These are phyloP conservation scores for Meandrina meandrites DNA, from an alignment of 92 coral and sea anemone species.

Conservation along the genomic window DNA sequence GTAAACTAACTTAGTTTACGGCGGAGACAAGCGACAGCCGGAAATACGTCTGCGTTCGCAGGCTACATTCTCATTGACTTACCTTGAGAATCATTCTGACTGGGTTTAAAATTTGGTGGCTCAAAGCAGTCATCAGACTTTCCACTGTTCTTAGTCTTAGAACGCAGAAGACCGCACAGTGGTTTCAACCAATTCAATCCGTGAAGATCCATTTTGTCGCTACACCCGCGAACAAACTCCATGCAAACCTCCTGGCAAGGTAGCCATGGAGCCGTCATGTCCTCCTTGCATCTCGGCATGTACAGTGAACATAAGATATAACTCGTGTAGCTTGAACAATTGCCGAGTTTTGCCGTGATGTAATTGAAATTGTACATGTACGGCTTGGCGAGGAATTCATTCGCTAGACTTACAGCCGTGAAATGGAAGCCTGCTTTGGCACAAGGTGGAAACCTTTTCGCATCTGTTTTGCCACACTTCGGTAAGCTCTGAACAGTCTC, in stretches of 20 bases:
- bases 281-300: constrained; percentile 48
- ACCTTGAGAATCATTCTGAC: not conserved
- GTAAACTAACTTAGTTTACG: too few relatives aligned
- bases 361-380: constrained; percentile 5
- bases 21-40: too few relatives aligned
- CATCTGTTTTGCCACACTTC: constrained; percentile 3
- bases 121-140: constrained; percentile 32
- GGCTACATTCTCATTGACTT: not conserved
- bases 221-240: constrained; percentile 51
- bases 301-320: constrained; percentile 53
- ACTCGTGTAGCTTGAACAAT: constrained; percentile 50
- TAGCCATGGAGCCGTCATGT: constrained; percentile 23
- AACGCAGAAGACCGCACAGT: constrained; percentile 41
- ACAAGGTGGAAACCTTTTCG: constrained; percentile 11
- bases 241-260: constrained; percentile 64
- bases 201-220: not conserved
- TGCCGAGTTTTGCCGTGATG: constrained; percentile 10
- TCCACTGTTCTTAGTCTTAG: constrained; percentile 3
- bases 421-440: constrained; percentile 8
- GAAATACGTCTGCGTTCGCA: too few relatives aligned
- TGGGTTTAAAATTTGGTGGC: constrained; percentile 37
- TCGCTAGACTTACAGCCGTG: constrained; percentile 3
- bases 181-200: constrained; percentile 62
- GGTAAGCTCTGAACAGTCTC: not conserved
- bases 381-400: not conserved